Evolutionary conservation across 1,140 invertebrate species (phyloP).

Genomic region (Drosophila repletoides): DNA sequence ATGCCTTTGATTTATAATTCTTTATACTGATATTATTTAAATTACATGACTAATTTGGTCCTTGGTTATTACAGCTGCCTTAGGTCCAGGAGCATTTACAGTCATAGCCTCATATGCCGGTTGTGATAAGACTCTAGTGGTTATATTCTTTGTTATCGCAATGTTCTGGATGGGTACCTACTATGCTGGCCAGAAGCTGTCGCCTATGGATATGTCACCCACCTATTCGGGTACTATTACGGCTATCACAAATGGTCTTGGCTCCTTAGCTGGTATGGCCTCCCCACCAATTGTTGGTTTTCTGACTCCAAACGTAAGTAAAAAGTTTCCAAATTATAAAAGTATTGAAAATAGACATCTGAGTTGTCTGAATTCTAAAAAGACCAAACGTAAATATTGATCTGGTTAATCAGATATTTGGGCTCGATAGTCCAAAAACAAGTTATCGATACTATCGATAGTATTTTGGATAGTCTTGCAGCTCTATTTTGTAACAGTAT

Average conservation of each 20-base stretch:
- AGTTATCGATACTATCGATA: too few relatives aligned
- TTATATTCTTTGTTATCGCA: slow-evolving; percentile 31
- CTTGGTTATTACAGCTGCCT: slow-evolving; percentile 37
- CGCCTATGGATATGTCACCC: slow-evolving; percentile 90
- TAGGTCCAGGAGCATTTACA: slow-evolving; percentile 40
- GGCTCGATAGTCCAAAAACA: too few relatives aligned
- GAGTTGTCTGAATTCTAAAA: too few relatives aligned
- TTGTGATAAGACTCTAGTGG: slow-evolving; percentile 30
- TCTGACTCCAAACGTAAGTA: slow-evolving; percentile 88
- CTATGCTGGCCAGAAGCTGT: slow-evolving; percentile 88
- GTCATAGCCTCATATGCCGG: slow-evolving; percentile 49
- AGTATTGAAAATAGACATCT: too few relatives aligned
- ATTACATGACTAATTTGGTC: too few relatives aligned
- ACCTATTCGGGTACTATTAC: slow-evolving; percentile 90
- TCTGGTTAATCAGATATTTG: too few relatives aligned
- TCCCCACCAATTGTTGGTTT: slow-evolving; percentile 89
- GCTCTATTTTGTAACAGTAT: too few relatives aligned
- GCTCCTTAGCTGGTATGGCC: slow-evolving; percentile 89
- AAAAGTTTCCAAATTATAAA: neutral
- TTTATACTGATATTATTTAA: too few relatives aligned
- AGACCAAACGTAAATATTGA: too few relatives aligned
- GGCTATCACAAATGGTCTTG: slow-evolving; percentile 90
- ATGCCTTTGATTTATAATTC: too few relatives aligned
- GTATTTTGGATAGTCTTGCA: too few relatives aligned
- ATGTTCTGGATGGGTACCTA: slow-evolving; percentile 86